Base-by-base conservation (phyloP, 2,113 vertebrate species). In the Gobius niger region DNA sequence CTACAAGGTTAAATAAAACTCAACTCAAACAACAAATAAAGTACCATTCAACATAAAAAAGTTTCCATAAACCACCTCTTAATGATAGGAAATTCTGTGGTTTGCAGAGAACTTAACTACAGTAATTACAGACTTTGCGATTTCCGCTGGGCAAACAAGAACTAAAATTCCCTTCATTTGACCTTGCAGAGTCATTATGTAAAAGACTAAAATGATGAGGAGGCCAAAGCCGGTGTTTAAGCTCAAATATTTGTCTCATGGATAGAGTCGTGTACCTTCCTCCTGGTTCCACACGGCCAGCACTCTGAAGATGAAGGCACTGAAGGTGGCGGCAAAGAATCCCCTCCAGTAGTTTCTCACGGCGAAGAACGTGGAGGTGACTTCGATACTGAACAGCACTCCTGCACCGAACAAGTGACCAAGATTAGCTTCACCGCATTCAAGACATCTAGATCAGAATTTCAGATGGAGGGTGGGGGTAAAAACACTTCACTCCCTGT, bases 281-380 rank as follows among this genome's bases (percentile, higher is more conserved):
- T 99, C 98, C 65, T 96, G 94, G 92, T 98, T 99, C 96, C 95
- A 98, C 59, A 99, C 96, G 0, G 97, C 96, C 9, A 98, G 89
- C 57, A 99, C 96, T n/a, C 97, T 93, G 91, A 99, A 99, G 87
- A 99, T 98, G 89, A 99, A 99, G 76, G 98, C 98, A 8, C 98
- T 99, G 92, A 99, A 98, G 68, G 97, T 97, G 73, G 98, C 98
- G 0, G 98, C 96, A 0, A 99, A 99, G 92, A 99, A 99, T 66
- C 98, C 98, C 0, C 98, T 95, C 98, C 98, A 99, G 88, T 99
- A 99, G 91, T 99, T 98, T 67, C 98, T 94, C 85, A 99, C 98
- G 0, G 98, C 98, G 0, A 99, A 99, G 91, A 98, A 99, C 1
- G 96, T 99, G 19, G 97, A 99, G 8, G 98, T 99, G 83, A 99